A percentile compares a stretch with the other conserved stretches of the same genome.
phyloP scores from a whole-genome alignment of 2,888 invertebrate genomes.

The Rhorus exstirpatorius region DNA sequence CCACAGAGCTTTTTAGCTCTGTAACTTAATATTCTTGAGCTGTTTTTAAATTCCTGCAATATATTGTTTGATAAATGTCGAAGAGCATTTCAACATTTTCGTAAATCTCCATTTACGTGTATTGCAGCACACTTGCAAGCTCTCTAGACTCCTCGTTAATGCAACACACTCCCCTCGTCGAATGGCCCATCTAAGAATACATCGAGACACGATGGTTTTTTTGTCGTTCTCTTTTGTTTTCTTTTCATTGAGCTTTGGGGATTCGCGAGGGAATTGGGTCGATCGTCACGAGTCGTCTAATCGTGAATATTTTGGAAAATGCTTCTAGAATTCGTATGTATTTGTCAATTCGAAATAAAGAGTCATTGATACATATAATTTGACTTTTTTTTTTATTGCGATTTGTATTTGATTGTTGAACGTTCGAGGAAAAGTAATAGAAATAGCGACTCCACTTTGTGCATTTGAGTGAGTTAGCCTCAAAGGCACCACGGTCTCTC shows the following conservation, averaged over 20 bases:
- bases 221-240: not conserved
- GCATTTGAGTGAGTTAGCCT: conserved; percentile 23
- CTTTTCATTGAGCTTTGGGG: not conserved
- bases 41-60: no score
- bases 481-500: conserved; percentile 6
- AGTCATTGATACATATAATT: no score
- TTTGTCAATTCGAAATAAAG: no score
- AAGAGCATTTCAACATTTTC: not conserved
- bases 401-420: not conserved
- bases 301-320: not conserved
- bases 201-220: conserved; percentile 13
- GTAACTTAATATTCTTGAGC: not conserved
- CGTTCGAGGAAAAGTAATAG: not conserved
- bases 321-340: no score
- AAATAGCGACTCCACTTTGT: conserved; percentile 17
- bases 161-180: not conserved
- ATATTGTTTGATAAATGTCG: not conserved
- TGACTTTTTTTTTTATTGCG: not conserved
- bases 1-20: not conserved
- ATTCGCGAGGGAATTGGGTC: not conserved
- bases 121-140: not conserved
- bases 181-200: conserved; percentile 34
- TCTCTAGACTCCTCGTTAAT: not conserved
- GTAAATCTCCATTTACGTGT: no score
- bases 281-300: not conserved